Percentiles rank a stretch among this genome's conserved stretches.
Evolutionary conservation across 2,797 vertebrate species (phyloP).

Genomic region (Urocyon cinereoargenteus): DNA sequence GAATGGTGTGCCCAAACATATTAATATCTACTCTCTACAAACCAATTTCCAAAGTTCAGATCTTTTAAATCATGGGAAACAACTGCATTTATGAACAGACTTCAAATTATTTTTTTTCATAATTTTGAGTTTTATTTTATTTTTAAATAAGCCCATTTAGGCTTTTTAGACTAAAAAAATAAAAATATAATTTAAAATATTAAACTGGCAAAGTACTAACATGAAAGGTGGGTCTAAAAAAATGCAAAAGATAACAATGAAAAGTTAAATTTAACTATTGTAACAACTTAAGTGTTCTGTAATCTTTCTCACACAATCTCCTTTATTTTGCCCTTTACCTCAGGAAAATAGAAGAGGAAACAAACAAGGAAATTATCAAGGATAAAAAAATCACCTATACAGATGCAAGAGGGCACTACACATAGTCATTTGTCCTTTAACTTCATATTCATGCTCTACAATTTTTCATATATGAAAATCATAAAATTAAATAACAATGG

Average conservation of each 20-base stretch:
- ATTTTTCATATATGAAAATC: not conserved
- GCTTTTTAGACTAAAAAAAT: not conserved
- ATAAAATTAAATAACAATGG: not conserved
- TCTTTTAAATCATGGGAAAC: not conserved
- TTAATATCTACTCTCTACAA: not conserved
- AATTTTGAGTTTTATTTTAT: not conserved
- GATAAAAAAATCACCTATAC: not conserved
- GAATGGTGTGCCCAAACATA: not conserved
- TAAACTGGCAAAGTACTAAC: not conserved
- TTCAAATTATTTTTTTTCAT: not conserved
- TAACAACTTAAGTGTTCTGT: not conserved
- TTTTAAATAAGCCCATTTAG: conserved; percentile 2
- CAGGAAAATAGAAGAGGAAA: not conserved
- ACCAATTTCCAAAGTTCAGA: not conserved
- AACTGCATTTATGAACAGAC: not conserved
- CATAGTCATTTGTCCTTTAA: not conserved
- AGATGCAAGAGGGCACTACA: not conserved
- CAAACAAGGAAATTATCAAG: conserved; percentile 9
- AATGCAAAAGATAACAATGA: not conserved
- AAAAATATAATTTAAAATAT: not conserved
- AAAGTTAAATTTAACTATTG: not conserved
- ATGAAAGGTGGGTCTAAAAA: not conserved
- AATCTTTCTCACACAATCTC: not conserved
- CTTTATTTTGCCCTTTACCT: not conserved
- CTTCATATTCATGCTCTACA: not conserved